Evolutionary conservation across 2,113 vertebrate species (phyloP), one percentile per base, ranked within the genome.

Genomic region (Atrichornis clamosus): DNA sequence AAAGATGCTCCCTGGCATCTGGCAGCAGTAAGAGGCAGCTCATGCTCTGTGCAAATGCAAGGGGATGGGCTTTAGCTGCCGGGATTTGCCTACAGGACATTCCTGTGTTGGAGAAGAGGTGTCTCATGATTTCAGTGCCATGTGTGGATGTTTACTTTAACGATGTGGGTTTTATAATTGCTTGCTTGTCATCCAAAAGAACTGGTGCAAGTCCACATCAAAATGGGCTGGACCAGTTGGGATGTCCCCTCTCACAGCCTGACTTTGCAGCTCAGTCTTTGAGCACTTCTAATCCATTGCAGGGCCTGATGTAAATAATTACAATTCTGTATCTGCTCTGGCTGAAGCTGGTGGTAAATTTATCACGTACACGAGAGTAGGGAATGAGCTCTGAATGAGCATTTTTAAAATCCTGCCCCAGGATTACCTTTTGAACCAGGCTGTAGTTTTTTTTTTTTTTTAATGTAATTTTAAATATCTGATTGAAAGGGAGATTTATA

Each of bases 181-280:
- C n/a, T 84, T 44, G 9, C 23, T 47, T 37, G 23, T 50, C 24
- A 35, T 50, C n/a, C 59, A 73, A 10, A 65, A 77, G 24, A 18
- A 11, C 2, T 28, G 26, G 33, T 41, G 11, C 8, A 37, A 0
- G 1, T 49, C 39, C 15, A 1, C 72, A 9, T 69, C 37, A 9
- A 28, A 63, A 41, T 28, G 58, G 21, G 32, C 11, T 35, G 69
- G 23, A 52, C 28, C 49, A 30, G 2, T 1, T 63, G 47, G 41
- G 41, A 12, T 73, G 63, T 80, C 20, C 41, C 37, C 26, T 58
- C 37, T 15, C 50, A 19, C 19, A 77, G 35, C 68, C 39, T 55
- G 33, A 10, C 18, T 59, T 84, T 47, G 13, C 39, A 42, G 39
- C 52, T 60, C 44, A 11, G 47, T 27, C 23, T 83, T 44, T n/a